These are phyloP conservation scores for Plagodis dolabraria DNA, from an alignment of 2,888 invertebrate genomes.

Conservation along the genomic window DNA sequence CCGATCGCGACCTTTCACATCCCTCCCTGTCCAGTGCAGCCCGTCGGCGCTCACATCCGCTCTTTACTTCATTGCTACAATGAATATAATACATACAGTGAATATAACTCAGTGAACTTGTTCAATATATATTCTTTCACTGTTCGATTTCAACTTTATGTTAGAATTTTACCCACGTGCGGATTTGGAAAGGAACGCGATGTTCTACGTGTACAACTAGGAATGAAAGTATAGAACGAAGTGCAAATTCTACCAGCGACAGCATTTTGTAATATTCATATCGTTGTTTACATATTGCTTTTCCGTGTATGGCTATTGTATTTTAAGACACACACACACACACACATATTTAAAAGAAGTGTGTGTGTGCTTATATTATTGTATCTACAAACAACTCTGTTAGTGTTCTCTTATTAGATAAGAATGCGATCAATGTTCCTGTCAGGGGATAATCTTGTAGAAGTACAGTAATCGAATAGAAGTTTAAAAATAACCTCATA, in stretches of 20 bases:
- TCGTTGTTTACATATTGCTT: conserved; percentile 17
- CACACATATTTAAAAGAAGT: neutral
- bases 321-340: conserved; percentile 4
- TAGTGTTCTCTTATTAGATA: conserved; percentile 14
- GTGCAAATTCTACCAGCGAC: neutral
- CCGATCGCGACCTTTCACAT: conserved; percentile 28
- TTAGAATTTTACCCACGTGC: neutral
- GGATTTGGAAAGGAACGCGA: neutral
- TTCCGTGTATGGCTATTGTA: conserved; percentile 18
- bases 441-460: too few relatives aligned
- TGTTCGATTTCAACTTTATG: too few relatives aligned
- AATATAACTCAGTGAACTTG: conserved; percentile 1
- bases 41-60: conserved; percentile 29
- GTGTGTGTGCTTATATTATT: too few relatives aligned
- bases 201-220: too few relatives aligned
- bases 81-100: conserved; percentile 5
- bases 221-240: neutral
- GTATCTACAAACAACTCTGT: neutral
- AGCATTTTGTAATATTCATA: conserved; percentile 14
- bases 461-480: too few relatives aligned
- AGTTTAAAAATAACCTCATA: too few relatives aligned
- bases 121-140: neutral
- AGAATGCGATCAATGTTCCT: conserved; percentile 9
- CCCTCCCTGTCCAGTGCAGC: conserved; percentile 25
- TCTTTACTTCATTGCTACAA: conserved; percentile 18